Evolutionary conservation across 2,888 invertebrate genomes (phyloP), one percentile per base, ranked within the genome.

Genomic region (Dicyrtoma fusca): DNA sequence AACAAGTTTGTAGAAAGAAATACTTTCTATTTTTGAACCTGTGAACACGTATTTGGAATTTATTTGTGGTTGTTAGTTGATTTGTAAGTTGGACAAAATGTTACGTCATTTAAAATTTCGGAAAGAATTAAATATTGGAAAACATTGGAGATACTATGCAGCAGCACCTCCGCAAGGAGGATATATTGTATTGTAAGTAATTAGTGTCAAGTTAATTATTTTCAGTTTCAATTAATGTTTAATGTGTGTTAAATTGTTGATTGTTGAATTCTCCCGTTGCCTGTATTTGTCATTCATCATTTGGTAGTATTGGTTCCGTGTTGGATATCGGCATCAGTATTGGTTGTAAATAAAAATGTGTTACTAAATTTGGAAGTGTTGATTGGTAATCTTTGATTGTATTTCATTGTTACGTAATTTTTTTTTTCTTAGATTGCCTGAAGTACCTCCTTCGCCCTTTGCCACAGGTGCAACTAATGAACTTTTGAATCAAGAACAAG

Each of bases 101-200:
- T 53, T 53, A 8, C 53, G 53, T 53, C 53, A 53, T 53, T 53
- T 53, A 53, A 53, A 21, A 53, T 53, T 53, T 19, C 53, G 21
- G 10, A n/a, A 21, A 19, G 11, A 53, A 19, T 53, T 53, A 5
- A 34, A 34, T 34, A 34, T 34, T 34, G 8, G 8, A 3, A 34
- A 34, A 34, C 8, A 34, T 34, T 34, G 3, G 34, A 34, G 34
- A 34, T 34, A 8, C 8, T 34, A 34, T 8, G 3, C 34, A 34
- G 34, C 34, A 5, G 34, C 34, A 34, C 34, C 34, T 34, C 34
- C 3, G 34, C 34, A 34, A 34, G 34, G 34, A 3, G 57, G 57
- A 17, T 57, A 57, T 23, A 57, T 57, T 14, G 23, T 57, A 5
- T 17, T 57, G 57, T 57, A 57, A 57, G 57, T 49, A 49, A 3